These are phyloP conservation scores for Bilobella aurantiaca DNA, from an alignment of 1,140 invertebrate genomes.

Conservation along the genomic window DNA sequence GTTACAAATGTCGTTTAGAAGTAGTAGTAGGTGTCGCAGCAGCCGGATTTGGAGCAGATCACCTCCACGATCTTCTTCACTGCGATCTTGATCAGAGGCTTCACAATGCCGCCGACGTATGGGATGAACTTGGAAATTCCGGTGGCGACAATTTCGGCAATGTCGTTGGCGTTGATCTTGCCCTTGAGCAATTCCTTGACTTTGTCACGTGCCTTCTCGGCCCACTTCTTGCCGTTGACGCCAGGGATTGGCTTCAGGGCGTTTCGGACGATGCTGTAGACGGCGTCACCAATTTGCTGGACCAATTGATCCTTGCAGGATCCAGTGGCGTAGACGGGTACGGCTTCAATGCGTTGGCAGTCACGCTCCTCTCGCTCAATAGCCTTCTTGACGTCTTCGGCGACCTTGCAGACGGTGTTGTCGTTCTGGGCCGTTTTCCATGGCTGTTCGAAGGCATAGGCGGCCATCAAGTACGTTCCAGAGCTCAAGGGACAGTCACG, in stretches of 20 bases:
- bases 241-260: neutral
- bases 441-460: constrained; percentile 20
- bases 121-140: neutral
- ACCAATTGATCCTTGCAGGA: neutral
- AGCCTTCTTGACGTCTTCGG: constrained; percentile 14
- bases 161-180: neutral
- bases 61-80: neutral
- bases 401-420: constrained; percentile 15
- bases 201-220: neutral
- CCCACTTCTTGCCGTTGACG: neutral
- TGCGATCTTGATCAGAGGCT: neutral
- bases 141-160: neutral
- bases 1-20: neutral
- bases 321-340: neutral
- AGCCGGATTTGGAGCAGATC: neutral
- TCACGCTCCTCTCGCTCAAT: constrained; percentile 23
- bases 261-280: constrained; percentile 1
- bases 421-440: neutral
- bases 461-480: constrained; percentile 26
- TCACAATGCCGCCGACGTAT: neutral
- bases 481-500: constrained; percentile 27
- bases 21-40: constrained; percentile 1
- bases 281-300: neutral
- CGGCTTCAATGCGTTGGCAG: neutral
- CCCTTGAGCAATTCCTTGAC: neutral